Evolutionary conservation across 2,888 invertebrate genomes (phyloP).

Genomic region (Hirtodrosophila histrioides): DNA sequence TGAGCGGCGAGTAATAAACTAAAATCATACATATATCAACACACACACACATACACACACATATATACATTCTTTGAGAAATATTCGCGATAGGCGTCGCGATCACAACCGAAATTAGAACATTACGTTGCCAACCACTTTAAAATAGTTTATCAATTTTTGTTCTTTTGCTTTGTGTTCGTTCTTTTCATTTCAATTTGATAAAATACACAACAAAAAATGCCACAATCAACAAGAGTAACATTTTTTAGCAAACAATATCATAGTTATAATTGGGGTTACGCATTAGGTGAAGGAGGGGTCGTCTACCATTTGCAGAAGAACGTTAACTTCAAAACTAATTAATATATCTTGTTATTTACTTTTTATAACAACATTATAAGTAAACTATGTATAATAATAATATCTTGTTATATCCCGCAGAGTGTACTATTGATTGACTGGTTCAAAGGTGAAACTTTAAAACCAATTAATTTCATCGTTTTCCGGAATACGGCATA

Average conservation of each 20-base stretch:
- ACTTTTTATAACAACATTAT: too few relatives aligned
- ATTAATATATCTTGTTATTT: too few relatives aligned
- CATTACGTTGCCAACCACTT: conserved; percentile 56
- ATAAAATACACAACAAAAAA: conserved; percentile 32
- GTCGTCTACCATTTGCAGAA: too few relatives aligned
- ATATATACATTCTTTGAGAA: conserved; percentile 7
- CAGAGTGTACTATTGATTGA: too few relatives aligned
- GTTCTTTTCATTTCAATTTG: conserved; percentile 11
- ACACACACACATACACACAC: conserved; percentile 1
- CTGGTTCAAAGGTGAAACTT: too few relatives aligned
- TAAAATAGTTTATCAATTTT: conserved; percentile 47
- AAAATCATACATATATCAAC: conserved; percentile 17
- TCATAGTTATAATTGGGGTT: background rate
- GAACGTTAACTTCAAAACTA: too few relatives aligned
- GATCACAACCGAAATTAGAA: conserved; percentile 64
- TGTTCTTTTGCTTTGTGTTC: conserved; percentile 17
- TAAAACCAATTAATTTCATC: too few relatives aligned
- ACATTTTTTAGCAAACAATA: conserved; percentile 3
- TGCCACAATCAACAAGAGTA: conserved; percentile 20
- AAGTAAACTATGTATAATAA: too few relatives aligned
- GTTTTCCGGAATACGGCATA: too few relatives aligned
- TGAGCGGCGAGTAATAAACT: conserved; percentile 14
- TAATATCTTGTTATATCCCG: too few relatives aligned
- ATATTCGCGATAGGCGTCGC: conserved; percentile 1
- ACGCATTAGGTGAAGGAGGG: too few relatives aligned